Evolutionary conservation across 2,888 invertebrate genomes (phyloP).

Genomic region (Drosophila atroscutellata): DNA sequence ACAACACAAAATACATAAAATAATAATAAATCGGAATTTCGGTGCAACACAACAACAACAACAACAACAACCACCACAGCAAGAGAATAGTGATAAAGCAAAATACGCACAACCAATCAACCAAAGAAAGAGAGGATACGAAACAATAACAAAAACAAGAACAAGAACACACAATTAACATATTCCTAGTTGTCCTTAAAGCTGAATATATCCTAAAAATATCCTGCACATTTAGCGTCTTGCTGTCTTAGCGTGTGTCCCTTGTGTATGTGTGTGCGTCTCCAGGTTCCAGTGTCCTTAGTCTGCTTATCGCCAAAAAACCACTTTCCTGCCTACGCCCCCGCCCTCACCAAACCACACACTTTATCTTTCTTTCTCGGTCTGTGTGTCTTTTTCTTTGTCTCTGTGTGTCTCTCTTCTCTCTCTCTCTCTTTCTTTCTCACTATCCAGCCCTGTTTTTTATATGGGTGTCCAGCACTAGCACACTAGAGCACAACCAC

Average conservation of each 20-base stretch:
- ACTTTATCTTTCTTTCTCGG: conserved; percentile 25
- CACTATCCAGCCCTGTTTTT: conserved; percentile 47
- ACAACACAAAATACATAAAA: conserved; percentile 18
- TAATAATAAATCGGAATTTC: conserved; percentile 52
- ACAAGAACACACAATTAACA: conserved; percentile 33
- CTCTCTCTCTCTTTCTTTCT: conserved; percentile 35
- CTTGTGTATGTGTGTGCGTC: conserved; percentile 23
- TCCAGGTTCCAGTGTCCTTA: conserved; percentile 16
- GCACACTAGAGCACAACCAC: conserved; percentile 47
- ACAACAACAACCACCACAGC: conserved; percentile 27
- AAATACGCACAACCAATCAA: conserved; percentile 45
- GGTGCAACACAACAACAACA: conserved; percentile 62
- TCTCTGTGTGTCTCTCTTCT: conserved; percentile 37
- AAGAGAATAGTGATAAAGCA: conserved; percentile 28
- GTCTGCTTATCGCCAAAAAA: conserved; percentile 10
- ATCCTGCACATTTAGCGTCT: conserved; percentile 57
- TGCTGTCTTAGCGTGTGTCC: conserved; percentile 43
- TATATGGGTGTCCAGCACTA: conserved; percentile 59
- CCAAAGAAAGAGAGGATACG: conserved; percentile 19
- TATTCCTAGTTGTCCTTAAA: conserved; percentile 49
- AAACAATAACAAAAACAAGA: conserved; percentile 28
- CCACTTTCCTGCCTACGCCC: not conserved
- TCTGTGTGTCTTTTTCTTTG: conserved; percentile 33
- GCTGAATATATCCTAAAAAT: conserved; percentile 40
- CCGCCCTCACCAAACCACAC: conserved; percentile 8